Evolutionary conservation across 2,797 vertebrate species (phyloP).

Genomic region (Xiphorhynchus erythropygius): DNA sequence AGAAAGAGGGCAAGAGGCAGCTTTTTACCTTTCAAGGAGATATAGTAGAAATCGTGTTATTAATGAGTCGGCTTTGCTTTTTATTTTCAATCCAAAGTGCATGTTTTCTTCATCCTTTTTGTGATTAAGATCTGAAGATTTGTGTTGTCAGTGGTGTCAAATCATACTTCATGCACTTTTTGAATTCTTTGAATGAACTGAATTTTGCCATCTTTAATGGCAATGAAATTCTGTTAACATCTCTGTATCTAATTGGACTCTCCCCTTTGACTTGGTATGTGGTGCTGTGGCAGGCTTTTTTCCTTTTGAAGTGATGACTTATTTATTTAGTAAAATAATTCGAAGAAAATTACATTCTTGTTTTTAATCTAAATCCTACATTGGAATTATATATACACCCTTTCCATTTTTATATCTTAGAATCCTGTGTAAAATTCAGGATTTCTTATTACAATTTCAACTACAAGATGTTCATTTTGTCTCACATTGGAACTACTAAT

Average conservation of each 20-base stretch:
- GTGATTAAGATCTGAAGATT: conserved; percentile 12
- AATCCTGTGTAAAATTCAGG: neutral
- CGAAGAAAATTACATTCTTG: neutral
- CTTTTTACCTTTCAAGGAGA: conserved; percentile 27
- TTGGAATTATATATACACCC: neutral
- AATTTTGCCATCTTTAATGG: neutral
- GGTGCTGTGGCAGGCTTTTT: neutral
- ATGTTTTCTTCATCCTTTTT: conserved; percentile 59
- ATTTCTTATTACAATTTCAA: conserved; percentile 12
- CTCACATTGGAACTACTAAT: conserved; percentile 18
- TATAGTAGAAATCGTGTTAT: conserved; percentile 62
- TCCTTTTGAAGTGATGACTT: neutral
- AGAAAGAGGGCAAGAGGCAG: neutral
- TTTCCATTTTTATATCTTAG: conserved; percentile 3
- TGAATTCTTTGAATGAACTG: neutral
- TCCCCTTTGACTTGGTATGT: neutral
- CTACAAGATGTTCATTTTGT: conserved; percentile 56
- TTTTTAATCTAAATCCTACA: neutral
- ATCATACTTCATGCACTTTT: conserved; percentile 7
- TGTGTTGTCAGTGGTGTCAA: neutral
- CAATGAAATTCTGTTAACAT: neutral
- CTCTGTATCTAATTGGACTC: neutral
- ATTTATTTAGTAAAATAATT: conserved; percentile 26
- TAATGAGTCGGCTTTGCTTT: conserved; percentile 61
- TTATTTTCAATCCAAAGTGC: conserved; percentile 54